Conservation (phyloP, 2,888 invertebrate species). For the Brachynemurus nebulosus region DNA sequence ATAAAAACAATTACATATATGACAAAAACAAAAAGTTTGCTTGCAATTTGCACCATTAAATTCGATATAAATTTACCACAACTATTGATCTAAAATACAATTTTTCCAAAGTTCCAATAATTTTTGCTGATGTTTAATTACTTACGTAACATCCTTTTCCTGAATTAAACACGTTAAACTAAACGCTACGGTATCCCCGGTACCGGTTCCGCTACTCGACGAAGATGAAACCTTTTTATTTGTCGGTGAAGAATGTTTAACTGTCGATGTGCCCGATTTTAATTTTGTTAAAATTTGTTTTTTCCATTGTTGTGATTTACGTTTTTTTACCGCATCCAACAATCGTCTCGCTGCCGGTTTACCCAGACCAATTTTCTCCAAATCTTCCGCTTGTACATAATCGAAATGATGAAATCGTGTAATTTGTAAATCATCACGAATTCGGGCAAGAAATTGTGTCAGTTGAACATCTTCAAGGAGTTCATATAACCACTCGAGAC, state of each 20-base stretch:
- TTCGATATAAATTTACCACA: too few species aligned
- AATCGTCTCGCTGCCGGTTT: conserved; percentile 84
- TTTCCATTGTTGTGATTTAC: conserved; percentile 67
- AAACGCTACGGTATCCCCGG: conserved; percentile 23
- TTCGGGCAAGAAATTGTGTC: conserved; percentile 76
- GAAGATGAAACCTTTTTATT: conserved; percentile 35
- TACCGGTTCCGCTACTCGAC: conserved; percentile 23
- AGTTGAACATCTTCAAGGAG: conserved; percentile 81
- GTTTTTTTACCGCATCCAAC: conserved; percentile 83
- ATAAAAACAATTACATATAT: too few species aligned
- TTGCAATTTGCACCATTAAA: too few species aligned
- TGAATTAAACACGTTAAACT: conserved; percentile 68
- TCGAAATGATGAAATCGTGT: conserved; percentile 92
- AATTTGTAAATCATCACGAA: conserved; percentile 82
- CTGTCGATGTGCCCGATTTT: conserved; percentile 33
- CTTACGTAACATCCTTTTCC: conserved; percentile 63
- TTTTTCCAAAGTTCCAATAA: too few species aligned
- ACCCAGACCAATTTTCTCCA: conserved; percentile 88
- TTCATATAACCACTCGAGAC: conserved; percentile 72
- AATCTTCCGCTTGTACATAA: conserved; percentile 88
- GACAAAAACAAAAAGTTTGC: too few species aligned
- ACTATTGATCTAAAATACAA: too few species aligned
- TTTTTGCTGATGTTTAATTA: too few species aligned
- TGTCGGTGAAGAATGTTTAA: conserved; percentile 17
- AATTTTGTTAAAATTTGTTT: conserved; percentile 70